phyloP scores from a whole-genome alignment of 1,140 invertebrate genomes.

The Zaprionus davidi region DNA sequence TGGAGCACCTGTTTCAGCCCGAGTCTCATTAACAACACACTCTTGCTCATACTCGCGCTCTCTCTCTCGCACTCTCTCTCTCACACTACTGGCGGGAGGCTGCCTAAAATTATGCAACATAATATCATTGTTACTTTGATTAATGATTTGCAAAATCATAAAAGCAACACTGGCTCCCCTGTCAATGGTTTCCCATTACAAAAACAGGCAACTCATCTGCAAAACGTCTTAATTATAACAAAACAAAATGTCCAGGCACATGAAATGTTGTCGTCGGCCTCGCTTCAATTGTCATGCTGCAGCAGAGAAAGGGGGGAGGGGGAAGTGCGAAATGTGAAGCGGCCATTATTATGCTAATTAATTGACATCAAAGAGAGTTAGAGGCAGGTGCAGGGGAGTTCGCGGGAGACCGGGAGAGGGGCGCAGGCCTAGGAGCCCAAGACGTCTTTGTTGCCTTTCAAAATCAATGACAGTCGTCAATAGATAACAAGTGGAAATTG shows the following conservation, averaged over 20 bases:
- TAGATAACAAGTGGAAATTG: conserved; percentile 37
- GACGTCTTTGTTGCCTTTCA: conserved; percentile 40
- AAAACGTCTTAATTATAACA: conserved; percentile 73
- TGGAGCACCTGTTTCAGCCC: conserved; percentile 61
- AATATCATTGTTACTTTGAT: conserved; percentile 82
- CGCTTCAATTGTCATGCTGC: conserved; percentile 69
- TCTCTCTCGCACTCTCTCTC: conserved; percentile 16
- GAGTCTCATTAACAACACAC: conserved; percentile 61
- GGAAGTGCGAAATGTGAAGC: conserved; percentile 72
- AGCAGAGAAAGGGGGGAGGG: neutral
- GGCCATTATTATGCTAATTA: conserved; percentile 81
- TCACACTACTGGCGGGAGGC: neutral
- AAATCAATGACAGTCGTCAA: conserved; percentile 54
- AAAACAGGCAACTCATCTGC: conserved; percentile 65
- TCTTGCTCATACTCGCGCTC: conserved; percentile 6
- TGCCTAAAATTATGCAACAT: conserved; percentile 69
- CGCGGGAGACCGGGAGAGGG: neutral
- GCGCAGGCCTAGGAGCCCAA: conserved; percentile 9
- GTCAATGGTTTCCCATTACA: conserved; percentile 72
- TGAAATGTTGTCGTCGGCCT: conserved; percentile 50
- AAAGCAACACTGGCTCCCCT: conserved; percentile 43
- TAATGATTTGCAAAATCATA: conserved; percentile 81
- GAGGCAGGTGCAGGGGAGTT: conserved; percentile 16
- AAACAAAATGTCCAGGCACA: conserved; percentile 67
- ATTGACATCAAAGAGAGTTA: conserved; percentile 67